A percentile compares a stretch with the other conserved stretches of the same genome.
Conservation (phyloP, 2,888 invertebrate genomes). For the Noctua janthina region DNA sequence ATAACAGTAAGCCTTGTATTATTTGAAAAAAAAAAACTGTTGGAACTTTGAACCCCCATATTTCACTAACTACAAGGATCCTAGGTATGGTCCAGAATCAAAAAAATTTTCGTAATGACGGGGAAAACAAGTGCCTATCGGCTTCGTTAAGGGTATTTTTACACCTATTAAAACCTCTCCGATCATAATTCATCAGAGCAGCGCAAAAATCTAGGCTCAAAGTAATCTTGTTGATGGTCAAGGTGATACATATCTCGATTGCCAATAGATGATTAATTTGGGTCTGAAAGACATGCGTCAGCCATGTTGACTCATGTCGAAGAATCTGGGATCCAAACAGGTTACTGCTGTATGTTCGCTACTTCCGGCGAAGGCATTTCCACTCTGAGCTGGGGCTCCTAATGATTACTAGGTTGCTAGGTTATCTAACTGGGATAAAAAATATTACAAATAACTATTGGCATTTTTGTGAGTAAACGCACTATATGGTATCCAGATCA, state of each 20-base stretch:
- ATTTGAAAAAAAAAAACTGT: too few species aligned
- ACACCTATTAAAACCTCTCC: too few species aligned
- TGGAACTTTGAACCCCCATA: too few species aligned
- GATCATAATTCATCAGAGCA: too few species aligned
- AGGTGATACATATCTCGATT: slow-evolving; percentile 33
- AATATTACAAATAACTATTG: neutral
- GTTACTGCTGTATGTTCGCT: slow-evolving; percentile 41
- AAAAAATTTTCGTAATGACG: too few species aligned
- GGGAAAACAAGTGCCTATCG: too few species aligned
- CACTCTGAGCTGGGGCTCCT: slow-evolving; percentile 20
- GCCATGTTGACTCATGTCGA: slow-evolving; percentile 50
- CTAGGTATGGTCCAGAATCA: too few species aligned
- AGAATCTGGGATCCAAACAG: slow-evolving; percentile 46
- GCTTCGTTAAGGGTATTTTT: too few species aligned
- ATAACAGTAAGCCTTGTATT: too few species aligned
- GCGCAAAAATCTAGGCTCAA: neutral
- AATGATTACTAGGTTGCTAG: slow-evolving; percentile 1
- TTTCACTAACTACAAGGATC: too few species aligned
- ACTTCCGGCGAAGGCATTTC: slow-evolving; percentile 58
- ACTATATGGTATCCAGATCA: neutral
- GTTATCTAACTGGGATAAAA: neutral
- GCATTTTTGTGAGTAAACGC: neutral
- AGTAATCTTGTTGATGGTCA: slow-evolving; percentile 25
- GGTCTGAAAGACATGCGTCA: slow-evolving; percentile 49
- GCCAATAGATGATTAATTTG: slow-evolving; percentile 48